phyloP scores from a whole-genome alignment of 2,888 invertebrate species.

The Xylota sylvarum region DNA sequence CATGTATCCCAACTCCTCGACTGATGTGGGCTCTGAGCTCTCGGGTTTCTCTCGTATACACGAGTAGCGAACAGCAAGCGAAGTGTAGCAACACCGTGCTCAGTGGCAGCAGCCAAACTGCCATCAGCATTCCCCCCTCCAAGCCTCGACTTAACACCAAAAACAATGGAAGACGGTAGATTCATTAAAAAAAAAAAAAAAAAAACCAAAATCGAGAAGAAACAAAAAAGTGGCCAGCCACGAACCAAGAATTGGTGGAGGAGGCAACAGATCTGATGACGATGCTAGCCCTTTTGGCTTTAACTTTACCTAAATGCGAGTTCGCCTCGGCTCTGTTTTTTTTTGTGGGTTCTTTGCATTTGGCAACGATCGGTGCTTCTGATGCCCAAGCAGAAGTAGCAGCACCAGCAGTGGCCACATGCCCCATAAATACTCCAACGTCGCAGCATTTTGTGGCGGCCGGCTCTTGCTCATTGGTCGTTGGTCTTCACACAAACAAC shows the following conservation, averaged over 20 bases:
- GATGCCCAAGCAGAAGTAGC: slow-evolving; percentile 61
- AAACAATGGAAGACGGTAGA: slow-evolving; percentile 67
- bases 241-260: slow-evolving; percentile 38
- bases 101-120: slow-evolving; percentile 73
- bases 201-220: too few relatives aligned
- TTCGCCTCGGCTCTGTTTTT: slow-evolving; percentile 51
- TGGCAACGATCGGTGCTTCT: slow-evolving; percentile 62
- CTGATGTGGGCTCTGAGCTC: slow-evolving; percentile 44
- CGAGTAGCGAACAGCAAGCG: slow-evolving; percentile 72
- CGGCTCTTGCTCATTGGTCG: slow-evolving; percentile 29
- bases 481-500: slow-evolving; percentile 53
- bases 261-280: slow-evolving; percentile 23
- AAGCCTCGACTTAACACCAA: slow-evolving; percentile 67
- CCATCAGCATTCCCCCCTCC: slow-evolving; percentile 51
- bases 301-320: slow-evolving; percentile 59
- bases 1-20: slow-evolving; percentile 74
- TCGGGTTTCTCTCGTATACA: slow-evolving; percentile 72
- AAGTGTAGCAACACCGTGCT: slow-evolving; percentile 76
- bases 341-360: slow-evolving; percentile 47
- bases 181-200: slow-evolving; percentile 46
- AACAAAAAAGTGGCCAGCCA: slow-evolving; percentile 41
- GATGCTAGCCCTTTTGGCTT: slow-evolving; percentile 61
- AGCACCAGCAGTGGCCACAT: slow-evolving; percentile 59
- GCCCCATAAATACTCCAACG: slow-evolving; percentile 76
- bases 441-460: slow-evolving; percentile 75